Base-by-base conservation (phyloP, 2,113 vertebrate species). In the Oryzias javanicus region DNA sequence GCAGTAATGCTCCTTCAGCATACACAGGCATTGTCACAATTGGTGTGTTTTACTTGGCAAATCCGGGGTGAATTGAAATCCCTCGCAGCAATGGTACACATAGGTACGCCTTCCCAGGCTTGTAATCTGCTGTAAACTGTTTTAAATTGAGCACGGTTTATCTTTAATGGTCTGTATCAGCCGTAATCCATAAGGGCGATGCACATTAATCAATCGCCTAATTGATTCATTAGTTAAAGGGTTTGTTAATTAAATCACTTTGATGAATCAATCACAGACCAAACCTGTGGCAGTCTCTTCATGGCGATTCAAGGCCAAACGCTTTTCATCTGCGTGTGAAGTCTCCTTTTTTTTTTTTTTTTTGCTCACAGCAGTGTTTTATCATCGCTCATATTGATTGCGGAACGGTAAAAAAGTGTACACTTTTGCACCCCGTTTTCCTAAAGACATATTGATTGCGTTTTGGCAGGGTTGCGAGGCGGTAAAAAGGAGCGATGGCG, bases 151-250 rank as follows among this genome's bases (percentile, higher is more conserved):
- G 67, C 68, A 25, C 47, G 64, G 66, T 79, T 74, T 76, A 75
- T 80, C 61, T 75, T 70, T 79, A 87, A 86, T 77, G 78, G 67
- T 74, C 73, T 74, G 61, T 72, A 85, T 86, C 80, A 76, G 53
- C 78, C 53, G 62, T 55, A 76, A 77, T 81, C 79, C 71, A 70
- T 82, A 67, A 67, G 74, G 69, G 66, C 55, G 74, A 72, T 54
- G 40, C 53, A 8, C 67, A 65, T 78, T 76, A 82, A 88, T 88
- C 85, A 86, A 77, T 84, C 27, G 17, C 64, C 41, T 82, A 86
- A 88, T 82, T 84, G 81, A 89, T 81, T 86, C 58, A 78, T 86
- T 80, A 86, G 72, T 74, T 78, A 82, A 80, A 78, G 58, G 64
- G 46, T 79, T 76, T 66, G 72, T 80, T 81, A 81, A 88, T 89